A percentile compares a stretch with the other conserved stretches of the same genome.
These are phyloP conservation scores for Sesia apiformis DNA, from an alignment of 2,888 invertebrate genomes.

Conservation along the genomic window DNA sequence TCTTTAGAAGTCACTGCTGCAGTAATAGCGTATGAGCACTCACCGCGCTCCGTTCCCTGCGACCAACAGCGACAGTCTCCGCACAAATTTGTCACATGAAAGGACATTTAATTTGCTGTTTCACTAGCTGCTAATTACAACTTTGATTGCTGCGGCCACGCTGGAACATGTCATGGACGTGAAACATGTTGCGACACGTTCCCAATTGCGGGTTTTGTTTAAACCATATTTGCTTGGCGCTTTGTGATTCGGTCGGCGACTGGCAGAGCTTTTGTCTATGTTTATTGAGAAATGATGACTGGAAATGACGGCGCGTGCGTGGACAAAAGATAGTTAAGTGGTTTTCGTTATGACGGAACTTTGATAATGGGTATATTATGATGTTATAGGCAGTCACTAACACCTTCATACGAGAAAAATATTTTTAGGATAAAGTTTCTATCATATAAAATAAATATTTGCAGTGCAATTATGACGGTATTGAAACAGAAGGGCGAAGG, in stretches of 20 bases:
- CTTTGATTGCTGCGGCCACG: constrained; percentile 57
- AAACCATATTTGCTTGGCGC: not conserved
- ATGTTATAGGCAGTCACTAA: too few relatives aligned
- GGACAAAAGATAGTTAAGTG: too few relatives aligned
- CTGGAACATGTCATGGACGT: constrained; percentile 33
- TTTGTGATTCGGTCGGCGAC: not conserved
- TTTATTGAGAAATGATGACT: not conserved
- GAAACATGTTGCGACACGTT: not conserved
- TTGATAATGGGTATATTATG: too few relatives aligned
- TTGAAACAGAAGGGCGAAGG: too few relatives aligned
- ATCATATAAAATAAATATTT: too few relatives aligned
- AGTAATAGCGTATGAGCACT: not conserved
- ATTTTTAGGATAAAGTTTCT: too few relatives aligned
- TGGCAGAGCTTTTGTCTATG: not conserved
- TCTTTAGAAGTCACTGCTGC: not conserved
- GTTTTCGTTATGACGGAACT: too few relatives aligned
- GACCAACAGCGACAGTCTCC: constrained; percentile 10
- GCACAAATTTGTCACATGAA: constrained; percentile 52
- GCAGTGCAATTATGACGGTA: too few relatives aligned
- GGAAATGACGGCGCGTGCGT: too few relatives aligned
- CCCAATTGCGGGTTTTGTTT: not conserved
- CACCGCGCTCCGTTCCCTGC: not conserved
- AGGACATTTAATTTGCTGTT: constrained; percentile 67
- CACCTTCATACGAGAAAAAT: too few relatives aligned
- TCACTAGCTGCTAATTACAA: constrained; percentile 68